Conservation (phyloP, 2,888 invertebrate species). For the Lithophane leautieri region DNA sequence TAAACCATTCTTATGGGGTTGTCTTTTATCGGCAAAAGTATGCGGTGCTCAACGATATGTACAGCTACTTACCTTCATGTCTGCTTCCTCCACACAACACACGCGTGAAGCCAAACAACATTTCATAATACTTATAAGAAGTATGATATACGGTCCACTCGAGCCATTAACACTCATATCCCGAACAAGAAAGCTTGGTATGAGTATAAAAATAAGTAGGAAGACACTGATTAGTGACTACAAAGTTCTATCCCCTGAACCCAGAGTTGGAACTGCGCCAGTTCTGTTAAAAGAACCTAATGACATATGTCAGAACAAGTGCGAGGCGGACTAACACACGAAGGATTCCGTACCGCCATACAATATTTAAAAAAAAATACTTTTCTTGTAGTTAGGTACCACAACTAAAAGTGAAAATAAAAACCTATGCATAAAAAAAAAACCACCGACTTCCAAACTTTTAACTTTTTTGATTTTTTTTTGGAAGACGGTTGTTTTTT, state of each 20-base stretch:
- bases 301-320: slow-evolving; percentile 69
- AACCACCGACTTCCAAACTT: no score
- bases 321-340: no score
- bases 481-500: no score
- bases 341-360: no score
- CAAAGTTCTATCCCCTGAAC: slow-evolving; percentile 75
- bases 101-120: slow-evolving; percentile 12
- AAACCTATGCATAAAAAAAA: no score
- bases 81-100: background rate
- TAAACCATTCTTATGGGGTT: background rate
- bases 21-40: background rate
- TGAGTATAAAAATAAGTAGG: slow-evolving; percentile 69
- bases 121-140: slow-evolving; percentile 34
- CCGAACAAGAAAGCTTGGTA: slow-evolving; percentile 44
- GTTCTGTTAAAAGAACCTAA: slow-evolving; percentile 73
- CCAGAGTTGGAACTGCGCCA: slow-evolving; percentile 75
- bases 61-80: background rate
- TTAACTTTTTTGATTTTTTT: no score
- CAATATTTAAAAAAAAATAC: no score
- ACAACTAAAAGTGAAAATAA: no score
- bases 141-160: slow-evolving; percentile 63
- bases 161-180: slow-evolving; percentile 70
- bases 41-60: background rate
- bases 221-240: slow-evolving; percentile 79
- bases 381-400: no score